Evolutionary conservation across 2,113 vertebrate species (phyloP).

Genomic region (Sorex fumeus): DNA sequence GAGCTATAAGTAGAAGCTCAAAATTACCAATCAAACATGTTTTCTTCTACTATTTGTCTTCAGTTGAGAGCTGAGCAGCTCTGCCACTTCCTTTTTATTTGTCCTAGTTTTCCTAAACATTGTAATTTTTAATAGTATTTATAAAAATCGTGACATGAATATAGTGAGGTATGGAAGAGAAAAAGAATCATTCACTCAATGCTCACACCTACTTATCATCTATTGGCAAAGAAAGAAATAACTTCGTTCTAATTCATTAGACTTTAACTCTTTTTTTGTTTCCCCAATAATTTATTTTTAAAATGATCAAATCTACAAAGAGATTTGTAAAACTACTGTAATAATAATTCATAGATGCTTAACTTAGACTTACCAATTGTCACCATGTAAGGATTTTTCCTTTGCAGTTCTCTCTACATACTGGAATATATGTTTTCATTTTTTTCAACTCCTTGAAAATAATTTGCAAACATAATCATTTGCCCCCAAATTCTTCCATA

Average conservation of each 20-base stretch:
- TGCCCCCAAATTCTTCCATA: background rate
- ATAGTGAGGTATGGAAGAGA: fast-evolving
- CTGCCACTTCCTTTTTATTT: background rate
- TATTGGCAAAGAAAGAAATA: background rate
- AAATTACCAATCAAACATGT: background rate
- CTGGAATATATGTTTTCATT: background rate
- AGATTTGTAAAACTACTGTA: background rate
- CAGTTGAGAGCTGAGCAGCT: background rate
- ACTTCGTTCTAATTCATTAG: background rate
- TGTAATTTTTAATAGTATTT: background rate
- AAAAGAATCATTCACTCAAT: background rate
- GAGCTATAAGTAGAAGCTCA: background rate
- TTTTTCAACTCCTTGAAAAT: background rate
- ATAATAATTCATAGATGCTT: background rate
- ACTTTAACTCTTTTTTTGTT: background rate
- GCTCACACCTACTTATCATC: background rate
- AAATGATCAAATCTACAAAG: background rate
- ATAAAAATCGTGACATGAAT: background rate
- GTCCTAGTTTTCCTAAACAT: background rate
- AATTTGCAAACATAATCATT: background rate
- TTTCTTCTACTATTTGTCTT: background rate
- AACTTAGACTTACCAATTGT: background rate
- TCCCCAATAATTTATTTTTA: background rate
- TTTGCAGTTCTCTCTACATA: constrained; percentile 9
- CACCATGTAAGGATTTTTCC: background rate